Percentiles rank a stretch among this genome's conserved stretches.
phyloP scores from a whole-genome alignment of 2,797 vertebrate genomes.

The Molossus molossus region DNA sequence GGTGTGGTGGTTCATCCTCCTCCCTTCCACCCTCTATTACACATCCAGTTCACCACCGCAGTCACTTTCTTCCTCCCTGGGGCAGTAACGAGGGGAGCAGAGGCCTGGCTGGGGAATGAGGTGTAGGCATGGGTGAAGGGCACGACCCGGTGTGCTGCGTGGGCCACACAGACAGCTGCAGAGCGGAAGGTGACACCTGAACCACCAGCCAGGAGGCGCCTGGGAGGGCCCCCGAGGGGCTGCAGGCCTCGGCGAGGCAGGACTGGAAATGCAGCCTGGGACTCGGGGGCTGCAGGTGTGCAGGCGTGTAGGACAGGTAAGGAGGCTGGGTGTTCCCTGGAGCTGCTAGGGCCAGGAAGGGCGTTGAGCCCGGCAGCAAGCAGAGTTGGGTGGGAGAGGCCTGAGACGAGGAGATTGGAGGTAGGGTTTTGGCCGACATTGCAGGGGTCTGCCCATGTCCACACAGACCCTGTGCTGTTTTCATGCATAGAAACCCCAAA shows the following conservation, averaged over 20 bases:
- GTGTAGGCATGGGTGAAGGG: fast-evolving
- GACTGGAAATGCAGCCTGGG: neutral
- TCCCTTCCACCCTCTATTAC: neutral
- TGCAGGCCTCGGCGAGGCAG: neutral
- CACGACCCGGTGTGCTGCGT: neutral
- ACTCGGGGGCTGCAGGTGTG: fast-evolving
- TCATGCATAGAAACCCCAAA: fast-evolving
- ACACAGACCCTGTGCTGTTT: neutral
- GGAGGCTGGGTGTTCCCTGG: neutral
- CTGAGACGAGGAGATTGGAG: neutral
- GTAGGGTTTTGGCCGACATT: fast-evolving
- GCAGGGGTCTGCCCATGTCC: neutral
- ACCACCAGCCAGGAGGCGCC: fast-evolving
- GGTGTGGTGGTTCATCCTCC: neutral
- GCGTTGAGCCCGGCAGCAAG: neutral
- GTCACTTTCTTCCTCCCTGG: neutral
- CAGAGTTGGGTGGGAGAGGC: neutral
- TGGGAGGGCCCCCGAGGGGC: neutral
- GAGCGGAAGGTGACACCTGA: neutral
- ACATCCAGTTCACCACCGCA: neutral
- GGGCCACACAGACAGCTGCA: neutral
- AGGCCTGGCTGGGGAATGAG: neutral
- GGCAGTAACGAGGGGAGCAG: neutral
- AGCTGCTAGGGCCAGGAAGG: neutral
- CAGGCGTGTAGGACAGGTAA: neutral